Evolutionary conservation across 2,113 vertebrate species (phyloP), one percentile per base, ranked within the genome.

Genomic region (Desmodus rotundus): DNA sequence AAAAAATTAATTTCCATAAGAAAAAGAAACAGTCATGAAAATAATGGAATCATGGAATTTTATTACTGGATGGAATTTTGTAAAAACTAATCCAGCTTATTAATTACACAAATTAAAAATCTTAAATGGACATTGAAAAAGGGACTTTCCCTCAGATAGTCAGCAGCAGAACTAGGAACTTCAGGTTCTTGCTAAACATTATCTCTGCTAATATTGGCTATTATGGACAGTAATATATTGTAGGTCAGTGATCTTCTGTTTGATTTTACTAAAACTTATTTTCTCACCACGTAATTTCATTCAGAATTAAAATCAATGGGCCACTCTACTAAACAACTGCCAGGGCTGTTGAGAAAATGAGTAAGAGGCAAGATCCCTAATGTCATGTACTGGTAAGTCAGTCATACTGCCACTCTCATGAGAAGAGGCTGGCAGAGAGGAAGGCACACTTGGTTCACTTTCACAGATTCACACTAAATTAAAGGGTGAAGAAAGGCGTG

Each of bases 11-110:
- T 95, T 86, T 76, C 54, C 17, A 33, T 93, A 41, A 92, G 88
- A 94, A 87, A 93, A 84, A 89, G 65, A 94, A 93, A 16, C 65
- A 87, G 78, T 72, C 61, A 78, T 50, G 22, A 89, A 17, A 89
- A n/a, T 73, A 67, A 67, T 67, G 67, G 43, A 70, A 41, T 84
- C 41, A 31, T 72, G 67, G 80, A 77, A 78, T 85, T 93, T 94
- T 95, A 56, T 3, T 72, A 33, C 10, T 54, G 33, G 9, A 22
- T 74, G 4, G 24, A 81, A 85, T 94, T 96, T 93, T 87, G 7
- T 93, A 89, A 92, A 38, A 65, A 16, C 38, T 65, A 77, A 58
- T 94, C n/a, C 7, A 91, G 33, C 24, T 89, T 17, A 38, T 81
- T 87, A 54, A 47, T 91, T 88, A 82, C 86, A 77, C 7, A 91